Base-by-base conservation (phyloP, 64 coral and sea anemone genomes). In the Stichodactyla mertensii region DNA sequence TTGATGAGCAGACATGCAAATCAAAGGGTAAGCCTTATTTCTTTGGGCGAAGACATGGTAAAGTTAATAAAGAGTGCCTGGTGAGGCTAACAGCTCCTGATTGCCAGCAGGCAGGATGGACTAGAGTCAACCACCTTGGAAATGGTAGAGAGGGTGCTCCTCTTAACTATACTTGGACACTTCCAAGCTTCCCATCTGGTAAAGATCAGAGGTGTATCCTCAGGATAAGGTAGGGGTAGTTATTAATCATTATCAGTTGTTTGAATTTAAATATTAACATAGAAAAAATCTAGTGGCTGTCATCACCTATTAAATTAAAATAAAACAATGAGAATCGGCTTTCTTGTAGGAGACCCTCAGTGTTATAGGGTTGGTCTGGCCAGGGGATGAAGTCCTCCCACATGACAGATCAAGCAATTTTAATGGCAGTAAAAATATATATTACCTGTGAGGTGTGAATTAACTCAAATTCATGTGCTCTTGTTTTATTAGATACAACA, bases 61-160 rank as follows among this genome's bases (percentile, higher is more conserved):
- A 45, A 52, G 90, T 92, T 15, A 86, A 99, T 61, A 82, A 87
- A 66, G 83, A 88, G 77, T 99, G 97, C 55, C 66, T 99, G 59
- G 97, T 93, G 2, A 89, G 77, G 57, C 83, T 99, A 55, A 31
- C 74, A 77, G 64, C 26, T 28, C 97, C 97, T 16, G 88, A 95
- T 15, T 99, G 97, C 85, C 71, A 94, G 10, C 90, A 86, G 6
- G 93, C 93, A 58, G 87, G 85, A 0, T 99, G 97, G 97, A 71
- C 93, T 55, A 64, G 97, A 64, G 97, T 88, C 59, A 99, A 99
- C 90, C 97, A 99, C 86, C 97, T 99, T 95, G 97, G 97, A 51
- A 94, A 99, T 51, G 91, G 93, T 19, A 90, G 93, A 27, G 97
- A 99, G 13, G 93, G 97, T 67, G 86, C 92, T 6, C 83, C 93